Evolutionary conservation across 2,113 vertebrate species (phyloP).

Genomic region (Onychostruthus taczanowskii): DNA sequence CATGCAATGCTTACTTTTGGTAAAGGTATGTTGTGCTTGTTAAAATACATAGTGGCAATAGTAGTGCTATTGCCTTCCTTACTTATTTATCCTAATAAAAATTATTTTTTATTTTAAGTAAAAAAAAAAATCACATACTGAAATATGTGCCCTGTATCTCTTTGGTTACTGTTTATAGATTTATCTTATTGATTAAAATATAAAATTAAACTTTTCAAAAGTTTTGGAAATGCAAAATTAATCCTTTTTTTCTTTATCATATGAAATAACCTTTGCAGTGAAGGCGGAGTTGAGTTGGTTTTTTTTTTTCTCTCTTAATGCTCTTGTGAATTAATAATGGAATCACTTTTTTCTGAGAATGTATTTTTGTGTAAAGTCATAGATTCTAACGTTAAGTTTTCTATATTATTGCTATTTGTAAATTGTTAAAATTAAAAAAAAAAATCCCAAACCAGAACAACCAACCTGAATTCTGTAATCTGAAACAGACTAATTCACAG

Average conservation of each 20-base stretch:
- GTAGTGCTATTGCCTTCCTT: neutral
- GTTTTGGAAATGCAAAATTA: neutral
- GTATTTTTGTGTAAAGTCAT: neutral
- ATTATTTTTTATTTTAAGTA: neutral
- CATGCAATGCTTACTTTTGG: neutral
- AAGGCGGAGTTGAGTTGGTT: neutral
- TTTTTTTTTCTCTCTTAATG: neutral
- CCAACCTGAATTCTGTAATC: neutral
- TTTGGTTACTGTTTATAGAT: neutral
- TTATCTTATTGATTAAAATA: neutral
- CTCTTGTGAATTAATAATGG: neutral
- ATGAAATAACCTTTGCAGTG: neutral
- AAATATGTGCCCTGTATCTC: neutral
- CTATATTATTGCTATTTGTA: neutral
- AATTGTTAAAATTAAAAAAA: neutral
- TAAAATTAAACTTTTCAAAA: neutral
- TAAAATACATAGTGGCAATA: neutral
- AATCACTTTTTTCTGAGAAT: neutral
- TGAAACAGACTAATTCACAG: neutral
- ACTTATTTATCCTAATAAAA: neutral
- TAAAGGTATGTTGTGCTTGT: neutral
- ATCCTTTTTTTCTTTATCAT: neutral
- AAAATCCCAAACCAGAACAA: neutral
- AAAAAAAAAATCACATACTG: neutral
- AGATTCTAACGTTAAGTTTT: neutral